Base-by-base conservation (phyloP, 1,140 invertebrate species). In the Monochamus saltuarius region DNA sequence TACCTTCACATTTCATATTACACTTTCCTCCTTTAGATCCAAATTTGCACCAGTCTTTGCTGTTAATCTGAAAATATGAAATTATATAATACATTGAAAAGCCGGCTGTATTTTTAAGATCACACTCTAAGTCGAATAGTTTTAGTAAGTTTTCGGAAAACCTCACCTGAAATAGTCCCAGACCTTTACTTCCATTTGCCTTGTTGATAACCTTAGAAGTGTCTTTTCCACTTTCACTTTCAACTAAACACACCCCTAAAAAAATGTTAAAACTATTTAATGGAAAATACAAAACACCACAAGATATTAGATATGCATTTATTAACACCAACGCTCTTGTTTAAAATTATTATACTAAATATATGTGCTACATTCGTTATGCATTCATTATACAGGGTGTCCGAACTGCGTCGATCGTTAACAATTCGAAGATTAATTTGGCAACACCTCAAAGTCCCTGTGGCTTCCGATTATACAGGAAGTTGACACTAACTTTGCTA, bases 191-290 rank as follows among this genome's bases (percentile, higher is more conserved):
- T 35, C 85, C 81, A 65, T 83, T 84, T 19, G 85, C 83, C 45
- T 85, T 83, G 40, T 85, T 84, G n/a, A 82, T 84, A 1, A 86
- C 75, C 69, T 84, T 82, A 9, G 79, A 79, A 0, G 87, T 89
- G 57, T 84, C 81, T 56, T 87, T 78, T 6, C 80, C 81, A 65
- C 88, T 90, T 57, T 87, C 87, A 62, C 82, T 83, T 67, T 88
- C 82, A 68, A 89, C 84, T 38, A 90, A 73, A 64, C 89, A 90
- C 0, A 89, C 82, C 83, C 86, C 87, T 87, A 72, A 1, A 72
- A 75, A 46, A 50, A n/a, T 38, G n/a, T 9, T 51, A 69, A 68
- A 29, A 29, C 2, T 6, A 29, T 29, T 29, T 50, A 29, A 29
- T 29, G 2, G 2, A 29, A 29, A 29, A 29, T 29, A 29, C 22